Evolutionary conservation across 2,888 invertebrate species (phyloP).

Genomic region (Tyria jacobaeae): DNA sequence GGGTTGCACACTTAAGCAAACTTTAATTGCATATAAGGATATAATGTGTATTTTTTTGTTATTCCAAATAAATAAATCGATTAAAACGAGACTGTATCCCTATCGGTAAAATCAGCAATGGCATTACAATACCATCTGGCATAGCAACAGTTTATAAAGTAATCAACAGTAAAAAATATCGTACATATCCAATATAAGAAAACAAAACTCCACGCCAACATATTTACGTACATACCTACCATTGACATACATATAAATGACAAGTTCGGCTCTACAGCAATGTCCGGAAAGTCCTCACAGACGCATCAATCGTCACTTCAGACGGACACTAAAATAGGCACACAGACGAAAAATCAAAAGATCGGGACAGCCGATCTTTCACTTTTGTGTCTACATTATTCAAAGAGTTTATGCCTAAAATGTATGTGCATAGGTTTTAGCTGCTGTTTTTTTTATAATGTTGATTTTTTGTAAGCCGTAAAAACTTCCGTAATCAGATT

Average conservation of each 20-base stretch:
- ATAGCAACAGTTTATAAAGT: background rate
- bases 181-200: background rate
- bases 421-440: no score
- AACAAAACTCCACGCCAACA: background rate
- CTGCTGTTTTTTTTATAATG: no score
- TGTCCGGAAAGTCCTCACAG: conserved; percentile 65
- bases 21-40: no score
- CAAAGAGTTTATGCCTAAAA: conserved; percentile 62
- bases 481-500: no score
- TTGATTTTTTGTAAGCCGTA: no score
- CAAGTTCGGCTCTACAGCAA: conserved; percentile 4
- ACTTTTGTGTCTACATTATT: conserved; percentile 67
- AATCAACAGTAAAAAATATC: background rate
- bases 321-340: conserved; percentile 69
- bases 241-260: conserved; percentile 10
- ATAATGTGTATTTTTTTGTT: no score
- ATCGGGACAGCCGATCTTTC: conserved; percentile 62
- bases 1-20: no score
- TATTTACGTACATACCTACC: background rate
- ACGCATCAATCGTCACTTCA: conserved; percentile 67
- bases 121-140: background rate
- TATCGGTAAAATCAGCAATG: no score
- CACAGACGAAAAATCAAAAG: conserved; percentile 63
- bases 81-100: no score
- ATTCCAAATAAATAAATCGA: no score